Evolutionary conservation across 2,888 invertebrate species (phyloP).

Genomic region (Monopis laevigella): DNA sequence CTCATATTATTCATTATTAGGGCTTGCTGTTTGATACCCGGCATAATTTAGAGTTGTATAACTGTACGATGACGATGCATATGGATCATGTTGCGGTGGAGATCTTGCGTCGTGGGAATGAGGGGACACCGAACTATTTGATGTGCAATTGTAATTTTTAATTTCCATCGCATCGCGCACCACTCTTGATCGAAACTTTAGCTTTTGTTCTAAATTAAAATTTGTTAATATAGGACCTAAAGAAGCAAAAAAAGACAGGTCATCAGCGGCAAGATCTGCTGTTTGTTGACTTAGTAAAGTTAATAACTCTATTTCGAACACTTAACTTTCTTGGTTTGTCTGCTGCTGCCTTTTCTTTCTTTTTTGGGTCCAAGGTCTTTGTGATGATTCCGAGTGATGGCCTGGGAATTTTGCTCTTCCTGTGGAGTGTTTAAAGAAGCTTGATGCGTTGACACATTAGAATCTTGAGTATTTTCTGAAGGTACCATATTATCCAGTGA

Average conservation of each 20-base stretch:
- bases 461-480: slow-evolving; percentile 17
- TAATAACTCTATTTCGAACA: slow-evolving; percentile 20
- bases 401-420: slow-evolving; percentile 18
- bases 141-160: slow-evolving; percentile 18
- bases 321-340: slow-evolving; percentile 12
- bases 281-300: slow-evolving; percentile 21
- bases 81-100: slow-evolving; percentile 12
- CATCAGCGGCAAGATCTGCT: slow-evolving; percentile 21
- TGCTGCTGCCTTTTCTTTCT: slow-evolving; percentile 16
- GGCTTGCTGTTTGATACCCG: slow-evolving; percentile 16
- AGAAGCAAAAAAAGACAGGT: slow-evolving; percentile 22
- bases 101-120: slow-evolving; percentile 15
- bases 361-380: slow-evolving; percentile 18
- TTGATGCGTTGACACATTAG: slow-evolving; percentile 16
- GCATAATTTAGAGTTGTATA: slow-evolving; percentile 17
- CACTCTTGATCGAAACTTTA: slow-evolving; percentile 24
- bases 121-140: slow-evolving; percentile 17
- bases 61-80: slow-evolving; percentile 18
- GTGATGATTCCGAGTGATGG: slow-evolving; percentile 19
- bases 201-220: slow-evolving; percentile 22
- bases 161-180: slow-evolving; percentile 20
- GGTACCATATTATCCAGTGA: slow-evolving; percentile 1
- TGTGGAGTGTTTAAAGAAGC: slow-evolving; percentile 19
- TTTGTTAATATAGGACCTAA: slow-evolving; percentile 21
- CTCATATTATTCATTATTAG: slow-evolving; percentile 15